Evolutionary conservation across 2,113 vertebrate genomes (phyloP).

Genomic region (Carettochelys insculpta): DNA sequence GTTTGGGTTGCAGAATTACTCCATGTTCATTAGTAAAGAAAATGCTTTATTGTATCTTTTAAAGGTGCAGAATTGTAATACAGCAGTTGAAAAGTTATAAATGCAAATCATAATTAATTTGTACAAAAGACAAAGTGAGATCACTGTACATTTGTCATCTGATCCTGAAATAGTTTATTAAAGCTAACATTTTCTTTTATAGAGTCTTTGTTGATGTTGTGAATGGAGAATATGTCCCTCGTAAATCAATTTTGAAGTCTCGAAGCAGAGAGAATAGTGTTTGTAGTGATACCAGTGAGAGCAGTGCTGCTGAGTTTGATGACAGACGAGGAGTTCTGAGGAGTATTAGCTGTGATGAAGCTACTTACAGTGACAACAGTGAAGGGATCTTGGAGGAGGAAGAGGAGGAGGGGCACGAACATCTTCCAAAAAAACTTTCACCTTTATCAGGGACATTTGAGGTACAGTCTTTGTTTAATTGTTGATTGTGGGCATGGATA

Average conservation of each 20-base stretch:
- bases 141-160: slow-evolving; percentile 61
- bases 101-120: slow-evolving; percentile 63
- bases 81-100: slow-evolving; percentile 39
- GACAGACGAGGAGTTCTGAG: slow-evolving; percentile 84
- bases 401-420: slow-evolving; percentile 76
- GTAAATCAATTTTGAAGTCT: slow-evolving; percentile 97
- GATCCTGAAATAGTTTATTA: slow-evolving; percentile 63
- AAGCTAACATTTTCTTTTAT: slow-evolving; percentile 47
- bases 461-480: slow-evolving; percentile 69
- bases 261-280: slow-evolving; percentile 98
- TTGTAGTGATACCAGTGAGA: slow-evolving; percentile 91
- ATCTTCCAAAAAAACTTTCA: slow-evolving; percentile 57
- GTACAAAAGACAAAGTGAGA: slow-evolving; percentile 52
- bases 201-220: slow-evolving; percentile 97
- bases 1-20: slow-evolving; percentile 20
- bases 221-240: slow-evolving; percentile 90
- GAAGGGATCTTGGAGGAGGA: slow-evolving; percentile 85
- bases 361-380: slow-evolving; percentile 81
- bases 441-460: slow-evolving; percentile 69
- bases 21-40: slow-evolving; percentile 38
- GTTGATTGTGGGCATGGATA: slow-evolving; percentile 51
- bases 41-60: not conserved
- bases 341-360: slow-evolving; percentile 80
- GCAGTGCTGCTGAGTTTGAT: slow-evolving; percentile 85
- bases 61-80: slow-evolving; percentile 43